Evolutionary conservation across 2,888 invertebrate species (phyloP), one percentile per base, ranked within the genome.

Genomic region (Heterodera filipjevi): DNA sequence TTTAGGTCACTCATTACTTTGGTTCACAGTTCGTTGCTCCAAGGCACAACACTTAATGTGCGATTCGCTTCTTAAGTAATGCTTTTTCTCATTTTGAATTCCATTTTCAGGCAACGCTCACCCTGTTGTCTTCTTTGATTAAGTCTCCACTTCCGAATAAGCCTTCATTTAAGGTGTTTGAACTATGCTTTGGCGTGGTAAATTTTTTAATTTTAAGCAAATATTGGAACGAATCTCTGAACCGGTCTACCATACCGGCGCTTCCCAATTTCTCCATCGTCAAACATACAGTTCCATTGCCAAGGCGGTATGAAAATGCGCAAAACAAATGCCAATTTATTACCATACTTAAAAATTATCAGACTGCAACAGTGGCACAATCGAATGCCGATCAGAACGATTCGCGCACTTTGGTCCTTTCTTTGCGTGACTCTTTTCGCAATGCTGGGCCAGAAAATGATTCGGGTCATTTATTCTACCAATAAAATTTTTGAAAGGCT

Each of bases 31-130:
- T 78, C 83, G 19, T 92, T 98, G 66, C 91, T 98, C 77, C 95
- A 95, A 92, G 96, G 94, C 93, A 94, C 94, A 3, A 97, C 97
- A 0, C 91, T 98, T 77, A 93, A 93, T 86, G 94, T 97, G 10
- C 6, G 33, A 68, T 1, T 33, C 16, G 16, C 32, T 19, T 8
- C 19, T 22, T 22, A 66, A 32, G 3, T 8, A 14, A 32, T 32
- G 12, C 32, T 0, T 32, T 49, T 49, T 14, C 0, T 14, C 8
- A 0, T 5, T 49, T 49, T 49, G 0, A 19, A 19, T 68, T 35
- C 14, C 33, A 10, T 19, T 32, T 68, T 35, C 16, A 68, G 68
- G 75, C 75, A 8, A 94, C 97, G 92, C 94, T 98, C 89, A 94
- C 94, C 90, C 94, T 95, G n/a, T 90, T 98, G 81, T 95, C 95